Evolutionary conservation across 2,888 invertebrate species (phyloP).

Genomic region (Erebia aethiops): DNA sequence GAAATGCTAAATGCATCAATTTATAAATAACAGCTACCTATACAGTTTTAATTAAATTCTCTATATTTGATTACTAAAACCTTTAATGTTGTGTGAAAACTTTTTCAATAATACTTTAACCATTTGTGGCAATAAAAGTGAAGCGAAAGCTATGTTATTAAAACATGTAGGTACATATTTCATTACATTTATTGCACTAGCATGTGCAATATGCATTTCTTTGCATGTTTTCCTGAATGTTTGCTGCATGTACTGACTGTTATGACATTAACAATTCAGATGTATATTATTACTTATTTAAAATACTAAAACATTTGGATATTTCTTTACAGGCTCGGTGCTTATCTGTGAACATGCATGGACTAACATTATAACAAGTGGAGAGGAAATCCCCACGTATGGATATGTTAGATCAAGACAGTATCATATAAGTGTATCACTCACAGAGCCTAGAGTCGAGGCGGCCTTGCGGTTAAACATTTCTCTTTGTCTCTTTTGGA

Average conservation of each 20-base stretch:
- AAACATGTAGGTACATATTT: not conserved
- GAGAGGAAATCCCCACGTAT: slow-evolving; percentile 18
- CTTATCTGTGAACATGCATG: slow-evolving; percentile 79
- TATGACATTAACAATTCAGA: not conserved
- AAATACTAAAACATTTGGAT: slow-evolving; percentile 37
- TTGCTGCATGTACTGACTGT: slow-evolving; percentile 6
- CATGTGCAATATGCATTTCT: slow-evolving; percentile 10
- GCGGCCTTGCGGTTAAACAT: not conserved
- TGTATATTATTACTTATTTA: not conserved
- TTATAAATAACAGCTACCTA: not conserved
- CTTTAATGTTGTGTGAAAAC: not conserved
- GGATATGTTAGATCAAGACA: not conserved
- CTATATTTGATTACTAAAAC: not conserved
- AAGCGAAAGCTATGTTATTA: not conserved
- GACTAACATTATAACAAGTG: slow-evolving; percentile 56
- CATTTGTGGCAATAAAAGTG: not conserved
- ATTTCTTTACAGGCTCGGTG: slow-evolving; percentile 78
- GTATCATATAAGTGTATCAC: not conserved
- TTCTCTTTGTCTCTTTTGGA: not conserved
- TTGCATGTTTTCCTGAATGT: not conserved
- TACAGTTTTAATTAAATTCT: not conserved
- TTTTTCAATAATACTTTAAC: not conserved
- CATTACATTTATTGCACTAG: not conserved
- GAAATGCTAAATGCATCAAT: not conserved
- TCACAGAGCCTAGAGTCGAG: not conserved